phyloP scores from a whole-genome alignment of 2,888 invertebrate species.

The Pyrrhosoma nymphula region DNA sequence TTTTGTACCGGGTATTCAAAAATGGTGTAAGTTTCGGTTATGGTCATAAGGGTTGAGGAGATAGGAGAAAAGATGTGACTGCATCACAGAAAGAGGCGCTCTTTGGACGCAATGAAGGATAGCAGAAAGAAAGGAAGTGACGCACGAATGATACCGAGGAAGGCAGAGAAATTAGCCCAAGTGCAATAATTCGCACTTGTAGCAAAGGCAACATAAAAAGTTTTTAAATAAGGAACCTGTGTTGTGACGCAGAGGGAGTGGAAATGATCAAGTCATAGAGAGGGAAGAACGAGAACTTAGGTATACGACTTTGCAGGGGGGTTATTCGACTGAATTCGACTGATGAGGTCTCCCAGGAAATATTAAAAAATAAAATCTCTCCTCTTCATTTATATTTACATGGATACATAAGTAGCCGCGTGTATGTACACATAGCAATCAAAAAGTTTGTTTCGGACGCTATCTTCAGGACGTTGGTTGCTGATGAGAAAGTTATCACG shows the following conservation, averaged over 20 bases:
- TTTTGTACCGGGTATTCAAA: too few relatives aligned
- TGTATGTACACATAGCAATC: neutral
- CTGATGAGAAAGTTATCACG: conserved; percentile 8
- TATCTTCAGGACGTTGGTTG: neutral
- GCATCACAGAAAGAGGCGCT: neutral
- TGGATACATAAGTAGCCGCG: neutral
- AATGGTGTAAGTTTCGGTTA: too few relatives aligned
- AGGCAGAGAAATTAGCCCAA: neutral
- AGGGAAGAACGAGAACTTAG: neutral
- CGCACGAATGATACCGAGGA: neutral
- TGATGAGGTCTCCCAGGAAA: neutral
- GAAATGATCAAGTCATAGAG: neutral
- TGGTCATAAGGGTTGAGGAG: too few relatives aligned
- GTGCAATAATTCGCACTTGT: conserved; percentile 7
- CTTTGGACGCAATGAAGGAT: neutral
- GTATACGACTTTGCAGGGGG: neutral
- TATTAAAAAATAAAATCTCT: neutral
- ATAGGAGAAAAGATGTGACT: neutral
- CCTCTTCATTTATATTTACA: neutral
- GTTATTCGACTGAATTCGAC: conserved; percentile 23
- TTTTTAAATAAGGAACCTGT: neutral
- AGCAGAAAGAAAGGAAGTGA: neutral
- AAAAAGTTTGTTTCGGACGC: neutral
- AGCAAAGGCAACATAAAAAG: conserved; percentile 3
- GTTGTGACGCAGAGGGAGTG: neutral